These are phyloP conservation scores for Bellardia bayeri DNA, from an alignment of 2,888 invertebrate genomes.

Conservation along the genomic window DNA sequence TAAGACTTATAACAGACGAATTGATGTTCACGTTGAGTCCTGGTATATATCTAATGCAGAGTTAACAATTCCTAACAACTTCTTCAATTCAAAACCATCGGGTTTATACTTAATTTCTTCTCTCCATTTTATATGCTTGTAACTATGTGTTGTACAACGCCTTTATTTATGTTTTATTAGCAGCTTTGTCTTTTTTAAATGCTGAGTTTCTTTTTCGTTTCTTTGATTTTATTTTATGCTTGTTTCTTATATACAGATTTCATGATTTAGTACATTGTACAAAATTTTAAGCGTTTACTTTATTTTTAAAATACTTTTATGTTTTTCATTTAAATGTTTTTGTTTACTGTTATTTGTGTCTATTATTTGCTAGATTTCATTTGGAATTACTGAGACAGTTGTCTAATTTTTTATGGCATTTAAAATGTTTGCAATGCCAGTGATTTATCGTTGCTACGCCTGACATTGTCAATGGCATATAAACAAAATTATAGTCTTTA, in stretches of 20 bases:
- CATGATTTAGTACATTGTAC: neutral
- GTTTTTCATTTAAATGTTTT: constrained; percentile 33
- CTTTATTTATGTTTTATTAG: constrained; percentile 33
- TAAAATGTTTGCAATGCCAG: neutral
- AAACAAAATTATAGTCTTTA: constrained; percentile 14
- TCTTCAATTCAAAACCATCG: neutral
- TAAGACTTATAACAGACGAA: too few species aligned
- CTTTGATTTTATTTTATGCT: neutral
- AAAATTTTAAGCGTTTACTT: constrained; percentile 35
- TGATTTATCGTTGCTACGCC: constrained; percentile 18
- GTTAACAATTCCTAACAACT: too few species aligned
- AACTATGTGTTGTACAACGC: neutral
- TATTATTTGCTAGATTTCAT: constrained; percentile 1
- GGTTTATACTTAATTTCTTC: neutral
- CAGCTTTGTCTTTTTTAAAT: constrained; percentile 12
- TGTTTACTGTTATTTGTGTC: constrained; percentile 5
- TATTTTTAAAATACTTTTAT: constrained; percentile 22
- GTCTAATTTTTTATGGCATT: constrained; percentile 25
- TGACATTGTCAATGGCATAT: constrained; percentile 38
- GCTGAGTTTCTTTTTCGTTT: neutral
- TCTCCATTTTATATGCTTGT: constrained; percentile 1
- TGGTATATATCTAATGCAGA: neutral
- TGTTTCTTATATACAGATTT: neutral
- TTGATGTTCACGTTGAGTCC: neutral
- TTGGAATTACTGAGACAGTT: constrained; percentile 4